Conservation (phyloP, 2,888 invertebrate genomes). For the Lumbricus terrestris region DNA sequence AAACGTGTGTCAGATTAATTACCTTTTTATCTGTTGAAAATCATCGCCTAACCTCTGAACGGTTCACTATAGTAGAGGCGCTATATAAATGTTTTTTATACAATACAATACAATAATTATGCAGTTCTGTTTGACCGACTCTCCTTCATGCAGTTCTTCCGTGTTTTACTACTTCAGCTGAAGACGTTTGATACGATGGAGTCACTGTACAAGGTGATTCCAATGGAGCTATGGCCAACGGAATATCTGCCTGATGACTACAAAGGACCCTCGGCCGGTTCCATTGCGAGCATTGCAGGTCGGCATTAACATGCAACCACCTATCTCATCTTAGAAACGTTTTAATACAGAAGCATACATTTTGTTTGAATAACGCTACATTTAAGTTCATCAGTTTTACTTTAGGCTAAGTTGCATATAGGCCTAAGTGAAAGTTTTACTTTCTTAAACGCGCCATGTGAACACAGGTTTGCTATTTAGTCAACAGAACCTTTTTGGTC, state of each 20-base stretch:
- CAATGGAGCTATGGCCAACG: slow-evolving; percentile 28
- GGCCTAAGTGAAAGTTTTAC: not conserved
- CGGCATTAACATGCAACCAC: not conserved
- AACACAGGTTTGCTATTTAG: not conserved
- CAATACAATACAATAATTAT: no score
- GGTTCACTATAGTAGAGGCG: no score
- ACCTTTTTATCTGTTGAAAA: not conserved
- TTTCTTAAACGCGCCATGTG: not conserved
- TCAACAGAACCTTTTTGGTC: no score
- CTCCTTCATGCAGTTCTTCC: not conserved
- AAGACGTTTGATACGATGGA: slow-evolving; percentile 26
- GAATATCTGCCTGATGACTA: slow-evolving; percentile 33
- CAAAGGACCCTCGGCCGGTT: slow-evolving; percentile 29
- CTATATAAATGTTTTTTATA: no score
- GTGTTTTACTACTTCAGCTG: not conserved
- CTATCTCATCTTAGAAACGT: not conserved
- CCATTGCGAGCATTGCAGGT: slow-evolving; percentile 21
- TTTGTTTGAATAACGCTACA: not conserved
- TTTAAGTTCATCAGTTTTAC: not conserved
- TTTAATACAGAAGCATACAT: not conserved
- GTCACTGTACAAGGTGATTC: slow-evolving; percentile 24
- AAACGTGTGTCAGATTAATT: no score
- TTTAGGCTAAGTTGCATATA: not conserved
- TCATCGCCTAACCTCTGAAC: no score
- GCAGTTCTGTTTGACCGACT: no score